phyloP scores from a whole-genome alignment of 1,140 invertebrate genomes.

The Leptinotarsa lineolata region DNA sequence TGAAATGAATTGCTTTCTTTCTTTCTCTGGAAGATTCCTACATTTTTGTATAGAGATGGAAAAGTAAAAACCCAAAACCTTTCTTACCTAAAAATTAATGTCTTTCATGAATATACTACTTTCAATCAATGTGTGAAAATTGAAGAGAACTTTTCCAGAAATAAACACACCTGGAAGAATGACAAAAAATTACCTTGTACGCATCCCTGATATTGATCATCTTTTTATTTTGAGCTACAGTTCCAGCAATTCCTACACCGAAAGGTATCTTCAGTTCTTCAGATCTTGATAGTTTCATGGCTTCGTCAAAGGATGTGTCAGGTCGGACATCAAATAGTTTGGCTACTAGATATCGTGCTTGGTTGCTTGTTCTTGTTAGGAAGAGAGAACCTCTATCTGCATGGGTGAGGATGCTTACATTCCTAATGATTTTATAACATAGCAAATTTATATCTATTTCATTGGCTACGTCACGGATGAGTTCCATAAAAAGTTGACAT shows the following conservation, averaged over 20 bases:
- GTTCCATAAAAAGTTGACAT: conserved; percentile 88
- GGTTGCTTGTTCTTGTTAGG: conserved; percentile 77
- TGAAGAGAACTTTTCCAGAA: too few species aligned
- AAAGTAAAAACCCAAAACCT: too few species aligned
- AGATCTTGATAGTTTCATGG: conserved; percentile 69
- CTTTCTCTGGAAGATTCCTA: too few species aligned
- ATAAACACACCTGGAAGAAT: not conserved
- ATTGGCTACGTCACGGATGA: conserved; percentile 90
- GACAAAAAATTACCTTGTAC: conserved; percentile 69
- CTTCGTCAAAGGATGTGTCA: conserved; percentile 81
- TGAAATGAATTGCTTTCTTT: too few species aligned
- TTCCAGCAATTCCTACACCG: conserved; percentile 87
- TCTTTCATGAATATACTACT: too few species aligned
- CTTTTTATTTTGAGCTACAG: conserved; percentile 84
- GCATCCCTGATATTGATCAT: conserved; percentile 90
- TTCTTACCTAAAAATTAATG: too few species aligned
- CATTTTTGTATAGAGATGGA: too few species aligned
- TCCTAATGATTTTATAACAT: conserved; percentile 92
- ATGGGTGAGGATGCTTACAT: conserved; percentile 83
- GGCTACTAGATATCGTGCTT: conserved; percentile 80
- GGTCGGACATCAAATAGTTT: conserved; percentile 91
- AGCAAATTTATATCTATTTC: conserved; percentile 91
- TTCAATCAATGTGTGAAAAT: too few species aligned
- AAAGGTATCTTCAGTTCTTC: conserved; percentile 88
- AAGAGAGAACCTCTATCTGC: conserved; percentile 88